Conservation (phyloP, 2,113 vertebrate genomes). For the Mus musculus region DNA sequence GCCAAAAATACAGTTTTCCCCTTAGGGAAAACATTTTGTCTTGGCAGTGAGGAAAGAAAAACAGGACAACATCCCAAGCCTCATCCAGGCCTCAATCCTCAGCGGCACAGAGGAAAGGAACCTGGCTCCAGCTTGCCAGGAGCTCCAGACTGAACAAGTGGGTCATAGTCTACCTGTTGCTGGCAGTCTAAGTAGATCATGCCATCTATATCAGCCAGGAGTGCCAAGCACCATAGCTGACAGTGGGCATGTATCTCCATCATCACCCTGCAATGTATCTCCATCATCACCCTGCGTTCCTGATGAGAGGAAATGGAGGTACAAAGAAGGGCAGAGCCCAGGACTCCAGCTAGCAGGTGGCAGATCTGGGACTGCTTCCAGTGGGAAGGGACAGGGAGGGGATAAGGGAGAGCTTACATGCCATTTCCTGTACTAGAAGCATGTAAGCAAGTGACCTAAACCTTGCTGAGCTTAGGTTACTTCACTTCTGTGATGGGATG, state of each 20-base stretch:
- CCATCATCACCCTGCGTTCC: not conserved
- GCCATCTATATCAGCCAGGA: accelerated
- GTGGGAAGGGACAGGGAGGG: not conserved
- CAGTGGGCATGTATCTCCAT: not conserved
- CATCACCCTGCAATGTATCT: not conserved
- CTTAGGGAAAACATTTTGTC: not conserved
- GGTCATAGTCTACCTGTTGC: no score
- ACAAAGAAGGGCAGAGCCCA: not conserved
- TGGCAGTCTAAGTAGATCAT: no score
- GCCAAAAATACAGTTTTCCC: not conserved
- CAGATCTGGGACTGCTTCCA: not conserved
- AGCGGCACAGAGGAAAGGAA: not conserved
- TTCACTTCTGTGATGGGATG: not conserved
- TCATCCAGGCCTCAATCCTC: not conserved
- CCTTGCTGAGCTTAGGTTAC: no score
- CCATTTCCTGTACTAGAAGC: not conserved
- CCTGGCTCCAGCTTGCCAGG: not conserved
- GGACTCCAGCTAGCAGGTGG: not conserved
- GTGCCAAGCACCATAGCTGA: accelerated
- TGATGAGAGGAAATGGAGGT: not conserved
- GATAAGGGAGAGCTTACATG: no score
- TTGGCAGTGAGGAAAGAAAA: not conserved
- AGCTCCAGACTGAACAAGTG: not conserved
- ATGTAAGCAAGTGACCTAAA: not conserved
- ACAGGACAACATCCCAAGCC: not conserved